Base-by-base conservation (phyloP, 2,797 vertebrate species). In the Aplochiton taeniatus region DNA sequence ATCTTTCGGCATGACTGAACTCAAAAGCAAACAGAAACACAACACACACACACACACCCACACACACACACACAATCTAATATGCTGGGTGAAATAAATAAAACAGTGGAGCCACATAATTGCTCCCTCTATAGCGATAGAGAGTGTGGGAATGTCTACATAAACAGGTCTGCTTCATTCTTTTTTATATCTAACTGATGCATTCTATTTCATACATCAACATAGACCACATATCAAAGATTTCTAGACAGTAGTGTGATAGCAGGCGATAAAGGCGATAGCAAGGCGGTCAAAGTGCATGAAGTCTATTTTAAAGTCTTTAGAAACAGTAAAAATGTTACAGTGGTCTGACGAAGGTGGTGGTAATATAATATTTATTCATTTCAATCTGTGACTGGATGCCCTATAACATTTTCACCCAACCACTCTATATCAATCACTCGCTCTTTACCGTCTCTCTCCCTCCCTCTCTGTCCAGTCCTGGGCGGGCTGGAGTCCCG, bases 401-500 rank as follows among this genome's bases (percentile, higher is more conserved):
- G 2, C 31, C 31, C 31, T 31, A 4, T 53, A 18, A 19, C 18
- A 4, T 10, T 53, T 18, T 16, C 8, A 44, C 14, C 9, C 4
- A 20, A 4, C 58, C 14, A 45, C 8, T 19, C 16, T 45, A 13
- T 14, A 1, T 12, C 8, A 4, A 14, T 9, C 60, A 4, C 19
- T 42, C 46, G 10, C 19, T 16, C 41, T 9, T 20, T 46, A 12
- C 5, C 18, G 1, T 19, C n/a, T 59, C 57, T 13, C n/a, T 13
- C 57, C 76, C 45, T 74, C 42, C 80, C 17, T 56, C 17, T 75
- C 59, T 51, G 45, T 47, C 20, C 89, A 98, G 96, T 96, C 92
- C 88, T 93, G 82, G 94, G 94, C 0, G 87, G 93, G 0, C 84
- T 94, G 58, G 96, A 97, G 89, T 96, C 95, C 64, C 94, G 96